These are phyloP conservation scores for Onychomys arenicola DNA, from an alignment of 2,797 vertebrate species.

Conservation along the genomic window DNA sequence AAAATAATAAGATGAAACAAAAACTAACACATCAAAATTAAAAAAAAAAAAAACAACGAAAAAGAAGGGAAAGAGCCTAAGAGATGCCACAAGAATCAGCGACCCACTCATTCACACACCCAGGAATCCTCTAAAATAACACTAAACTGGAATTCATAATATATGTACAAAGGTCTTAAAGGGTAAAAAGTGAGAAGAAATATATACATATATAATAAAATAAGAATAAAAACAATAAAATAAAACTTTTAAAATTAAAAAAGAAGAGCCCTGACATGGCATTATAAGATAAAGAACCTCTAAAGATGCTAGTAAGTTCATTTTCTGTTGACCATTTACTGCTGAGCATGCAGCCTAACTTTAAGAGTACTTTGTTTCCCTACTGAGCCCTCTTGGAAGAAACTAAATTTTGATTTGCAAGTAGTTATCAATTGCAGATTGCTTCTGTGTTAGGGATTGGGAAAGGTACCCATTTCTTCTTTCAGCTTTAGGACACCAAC, in stretches of 20 bases:
- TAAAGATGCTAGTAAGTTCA: neutral
- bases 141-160: neutral
- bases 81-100: neutral
- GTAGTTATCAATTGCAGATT: neutral
- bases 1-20: neutral
- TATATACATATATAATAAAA: neutral
- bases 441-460: neutral
- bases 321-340: neutral
- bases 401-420: neutral
- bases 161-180: neutral
- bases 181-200: neutral
- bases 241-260: neutral
- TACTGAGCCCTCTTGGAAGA: neutral
- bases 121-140: neutral
- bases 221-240: neutral
- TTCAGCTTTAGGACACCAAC: neutral
- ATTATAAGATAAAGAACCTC: neutral
- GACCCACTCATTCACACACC: neutral
- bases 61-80: neutral
- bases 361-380: neutral
- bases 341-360: neutral
- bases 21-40: neutral
- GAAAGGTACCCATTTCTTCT: neutral
- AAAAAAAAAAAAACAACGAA: neutral
- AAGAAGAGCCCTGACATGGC: neutral